Evolutionary conservation across 2,113 vertebrate genomes (phyloP), one percentile per base, ranked within the genome.

Genomic region (Asarcornis scutulata): DNA sequence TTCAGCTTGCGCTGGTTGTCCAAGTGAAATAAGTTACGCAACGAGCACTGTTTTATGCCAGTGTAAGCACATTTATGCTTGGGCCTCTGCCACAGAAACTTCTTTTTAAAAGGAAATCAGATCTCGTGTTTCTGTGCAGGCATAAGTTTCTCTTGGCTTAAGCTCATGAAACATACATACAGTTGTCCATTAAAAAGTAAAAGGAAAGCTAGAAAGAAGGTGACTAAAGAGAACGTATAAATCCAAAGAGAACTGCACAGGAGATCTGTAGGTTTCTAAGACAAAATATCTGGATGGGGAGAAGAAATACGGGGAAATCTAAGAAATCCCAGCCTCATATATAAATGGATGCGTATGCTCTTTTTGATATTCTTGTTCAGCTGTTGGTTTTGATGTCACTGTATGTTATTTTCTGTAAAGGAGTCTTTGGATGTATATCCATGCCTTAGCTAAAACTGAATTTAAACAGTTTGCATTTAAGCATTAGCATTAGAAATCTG

Each of bases 21-120:
- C 26, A 60, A 86, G 34, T 46, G 64, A 53, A 63, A 2, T n/a
- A 80, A 72, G 52, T 69, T 93, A 90, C 11, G 93, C 72, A 91
- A 29, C 50, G 81, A 87, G 36, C 3, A 1, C 56, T 68, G 26
- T 13, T 62, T 91, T 63, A 60, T 83, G 91, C 87, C 80, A 91
- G 52, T 68, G 40, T 59, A 90, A 93, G 85, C 64, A n/a, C 77
- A 83, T 89, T 83, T 93, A 73, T 22, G 11, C 86, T 91, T 93
- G 90, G 76, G 76, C 48, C 90, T 88, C 66, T 88, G 88, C 79
- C 89, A 89, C 62, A 4, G 7, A 89, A 92, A 76, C 78, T 86
- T 27, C 34, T 88, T 94, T 71, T 89, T 27, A 31, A 68, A 94
- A 90, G 73, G 91, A 95, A 95, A 90, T 86, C 53, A 46, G 66